Conservation (phyloP, 2,888 invertebrate genomes). For the Heliconius ethilla region DNA sequence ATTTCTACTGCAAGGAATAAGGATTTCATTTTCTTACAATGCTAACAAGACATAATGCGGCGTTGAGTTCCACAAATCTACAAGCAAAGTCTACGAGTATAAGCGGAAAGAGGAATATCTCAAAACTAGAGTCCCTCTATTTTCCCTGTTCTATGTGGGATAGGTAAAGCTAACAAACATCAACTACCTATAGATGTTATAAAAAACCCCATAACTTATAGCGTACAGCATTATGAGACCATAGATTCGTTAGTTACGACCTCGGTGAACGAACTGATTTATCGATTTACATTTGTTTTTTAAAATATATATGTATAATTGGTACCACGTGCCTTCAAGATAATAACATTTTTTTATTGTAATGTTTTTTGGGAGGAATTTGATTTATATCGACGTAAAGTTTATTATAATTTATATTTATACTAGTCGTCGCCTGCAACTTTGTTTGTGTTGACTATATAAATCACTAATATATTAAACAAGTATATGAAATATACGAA, state of each 20-base stretch:
- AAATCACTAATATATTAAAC: not conserved
- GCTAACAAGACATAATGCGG: not conserved
- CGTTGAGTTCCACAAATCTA: not conserved
- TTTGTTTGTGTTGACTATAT: too few species aligned
- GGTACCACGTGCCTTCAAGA: slow-evolving; percentile 8
- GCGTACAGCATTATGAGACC: slow-evolving; percentile 26
- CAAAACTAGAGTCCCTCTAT: not conserved
- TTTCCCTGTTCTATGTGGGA: not conserved
- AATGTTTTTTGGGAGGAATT: not conserved
- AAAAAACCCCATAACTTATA: slow-evolving; percentile 35
- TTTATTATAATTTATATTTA: not conserved
- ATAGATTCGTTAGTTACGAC: slow-evolving; percentile 26
- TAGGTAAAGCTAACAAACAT: not conserved
- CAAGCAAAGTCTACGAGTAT: too few species aligned
- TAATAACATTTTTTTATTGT: not conserved
- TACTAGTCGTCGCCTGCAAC: too few species aligned
- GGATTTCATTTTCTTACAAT: too few species aligned
- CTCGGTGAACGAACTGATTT: slow-evolving; percentile 38
- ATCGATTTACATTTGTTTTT: slow-evolving; percentile 20
- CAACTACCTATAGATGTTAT: not conserved
- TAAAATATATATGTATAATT: not conserved
- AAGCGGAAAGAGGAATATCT: not conserved
- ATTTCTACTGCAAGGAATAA: too few species aligned
- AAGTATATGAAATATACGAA: not conserved
- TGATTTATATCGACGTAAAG: slow-evolving; percentile 1